Evolutionary conservation across 2,113 vertebrate genomes (phyloP), one percentile per base, ranked within the genome.

Genomic region (Mustela nigripes): DNA sequence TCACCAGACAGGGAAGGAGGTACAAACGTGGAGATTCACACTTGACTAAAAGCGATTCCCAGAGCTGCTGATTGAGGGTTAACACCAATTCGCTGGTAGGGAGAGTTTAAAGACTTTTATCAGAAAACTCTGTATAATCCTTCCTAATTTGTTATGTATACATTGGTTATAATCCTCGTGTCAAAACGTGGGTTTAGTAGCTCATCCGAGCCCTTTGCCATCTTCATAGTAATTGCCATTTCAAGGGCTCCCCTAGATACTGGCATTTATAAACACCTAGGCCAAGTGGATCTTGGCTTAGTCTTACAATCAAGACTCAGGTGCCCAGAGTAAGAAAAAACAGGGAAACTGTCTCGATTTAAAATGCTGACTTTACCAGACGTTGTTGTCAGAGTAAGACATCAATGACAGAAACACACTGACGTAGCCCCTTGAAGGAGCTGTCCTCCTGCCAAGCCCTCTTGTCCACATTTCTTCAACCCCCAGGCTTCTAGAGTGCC

Each of bases 61-160:
- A 76, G 80, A 88, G 50, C 81, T n/a, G 19, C 60, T 83, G 62
- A 63, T 60, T 36, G 58, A 74, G 79, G 48, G 42, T 39, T 50
- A 69, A 71, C 19, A 84, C 5, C 50, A 74, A 24, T 16, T 91
- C 56, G 9, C 69, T 84, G 71, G 26, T 31, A 89, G n/a, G 56
- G 65, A 82, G 31, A 87, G 11, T 87, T 94, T 80, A 74, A 97
- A 90, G 56, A 94, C 74, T 33, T 31, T 2, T 19, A 42, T 45
- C 56, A 56, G 95, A 42, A 63, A 76, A 39, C 24, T 45, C 67
- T 56, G 21, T 12, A 39, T 42, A 65, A 69, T 87, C 36, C 39
- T 60, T 94, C 39, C 65, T 89, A n/a, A 28, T 60, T 65, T 74
- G 62, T 4, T 50, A 33, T 53, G 36, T 74, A 65, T 3, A 53